Base-by-base conservation (phyloP, 2,888 invertebrate genomes). In the Tetragonula carbonaria region DNA sequence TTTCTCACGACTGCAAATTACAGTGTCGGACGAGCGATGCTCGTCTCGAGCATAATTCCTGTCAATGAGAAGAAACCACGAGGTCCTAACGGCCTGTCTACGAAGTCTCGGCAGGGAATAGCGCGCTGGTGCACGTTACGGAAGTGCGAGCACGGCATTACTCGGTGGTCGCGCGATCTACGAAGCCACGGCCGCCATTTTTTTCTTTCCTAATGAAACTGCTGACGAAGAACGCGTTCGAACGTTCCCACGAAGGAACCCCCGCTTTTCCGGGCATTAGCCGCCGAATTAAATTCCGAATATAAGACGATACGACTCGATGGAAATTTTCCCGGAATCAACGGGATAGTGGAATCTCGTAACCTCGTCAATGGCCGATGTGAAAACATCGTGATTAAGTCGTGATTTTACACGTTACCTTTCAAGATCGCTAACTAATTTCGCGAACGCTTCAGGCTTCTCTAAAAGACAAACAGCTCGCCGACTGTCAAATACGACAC, bases 81-180 rank as follows among this genome's bases (percentile, higher is more conserved):
- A 45, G 8, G 8, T 8, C 33, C 13, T 53, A 8, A 8, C n/a
- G 33, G 33, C 3, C 33, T 3, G 33, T 33, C 33, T 33, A 33
- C 33, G 13, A 53, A 28, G 18, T 28, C 51, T 50, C 21, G 4
- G 5, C 16, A 59, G 57, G 14, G 62, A 55, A 78, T 33, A 21
- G 38, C 18, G 28, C 21, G 23, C 8, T 71, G 82, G 70, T 76
- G 45, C 67, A 79, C 79, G 65, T 74, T 86, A 74, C 87, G 87
- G 87, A 87, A 84, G 81, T 81, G 33, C 80, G 55, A 75, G 38
- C 62, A 75, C 72, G 53, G 63, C n/a, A 23, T 59, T 73, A 55
- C 70, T 73, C 75, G 73, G 86, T 82, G 86, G 81, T 74, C 80
- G 77, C 80, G 80, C 81, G 84, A 87, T 87, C 84, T 84, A 80